Percentiles rank a stretch among this genome's conserved stretches.
These are phyloP conservation scores for Ptychadena robeensis DNA, from an alignment of 2,797 vertebrate genomes.

Conservation along the genomic window DNA sequence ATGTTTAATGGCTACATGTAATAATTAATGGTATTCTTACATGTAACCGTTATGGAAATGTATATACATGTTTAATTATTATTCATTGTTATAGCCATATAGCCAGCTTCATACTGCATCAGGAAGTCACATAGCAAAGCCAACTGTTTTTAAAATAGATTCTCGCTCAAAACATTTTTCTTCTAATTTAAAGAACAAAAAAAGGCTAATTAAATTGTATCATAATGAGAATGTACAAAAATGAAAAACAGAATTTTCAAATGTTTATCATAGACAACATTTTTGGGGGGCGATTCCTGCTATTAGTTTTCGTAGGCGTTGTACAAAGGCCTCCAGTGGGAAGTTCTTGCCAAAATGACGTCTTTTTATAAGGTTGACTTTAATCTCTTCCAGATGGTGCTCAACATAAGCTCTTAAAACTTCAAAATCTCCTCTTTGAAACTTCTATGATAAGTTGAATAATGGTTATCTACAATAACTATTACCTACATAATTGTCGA, in stretches of 20 bases:
- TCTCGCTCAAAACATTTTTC: conserved; percentile 17
- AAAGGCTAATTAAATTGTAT: conserved; percentile 39
- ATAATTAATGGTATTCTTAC: no score
- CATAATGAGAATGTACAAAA: conserved; percentile 23
- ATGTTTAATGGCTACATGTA: no score
- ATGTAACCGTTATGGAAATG: no score
- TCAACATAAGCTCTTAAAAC: conserved; percentile 33
- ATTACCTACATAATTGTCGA: conserved; percentile 29
- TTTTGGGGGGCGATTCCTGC: conserved; percentile 39
- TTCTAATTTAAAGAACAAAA: conserved; percentile 28
- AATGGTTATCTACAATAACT: conserved; percentile 7
- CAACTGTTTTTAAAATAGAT: conserved; percentile 22
- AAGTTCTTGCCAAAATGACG: conserved; percentile 45
- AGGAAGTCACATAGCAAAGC: not conserved
- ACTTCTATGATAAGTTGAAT: conserved; percentile 31
- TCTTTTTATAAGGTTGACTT: conserved; percentile 39
- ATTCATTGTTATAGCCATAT: no score
- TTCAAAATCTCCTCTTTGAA: conserved; percentile 39
- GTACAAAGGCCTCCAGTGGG: conserved; percentile 21
- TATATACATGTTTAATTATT: no score
- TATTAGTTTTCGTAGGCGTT: conserved; percentile 34
- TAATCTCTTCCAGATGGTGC: conserved; percentile 47
- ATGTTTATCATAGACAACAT: conserved; percentile 53
- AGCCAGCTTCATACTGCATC: no score
- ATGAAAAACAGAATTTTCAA: conserved; percentile 44